Evolutionary conservation across 2,797 vertebrate genomes (phyloP), one percentile per base, ranked within the genome.

Genomic region (Myripristis jacobus): DNA sequence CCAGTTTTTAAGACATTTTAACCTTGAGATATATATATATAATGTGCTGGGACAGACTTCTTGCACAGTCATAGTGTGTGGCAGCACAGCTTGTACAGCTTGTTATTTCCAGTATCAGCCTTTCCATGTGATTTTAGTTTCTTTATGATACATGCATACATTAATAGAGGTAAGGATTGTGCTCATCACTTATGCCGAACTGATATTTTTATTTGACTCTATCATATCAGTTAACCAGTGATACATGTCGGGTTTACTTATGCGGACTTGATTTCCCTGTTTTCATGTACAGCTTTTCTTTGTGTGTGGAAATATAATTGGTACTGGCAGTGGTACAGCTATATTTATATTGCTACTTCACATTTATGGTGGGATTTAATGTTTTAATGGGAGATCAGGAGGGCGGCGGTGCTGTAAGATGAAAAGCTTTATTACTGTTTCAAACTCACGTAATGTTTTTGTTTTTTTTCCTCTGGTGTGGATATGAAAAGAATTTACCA

Each of bases 221-320:
- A 56, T 60, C 55, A 67, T 66, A 70, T 75, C 64, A 53, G 27
- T 29, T 29, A 29, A 29, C 27, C 27, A 29, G 19, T 36, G 10
- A 38, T 38, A 38, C 22, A 22, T 25, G 44, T 73, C 29, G 11
- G 38, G 36, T 70, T 76, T 25, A 41, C 27, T 43, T 24, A 11
- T 41, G n/a, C n/a, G 48, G 34, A 66, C 38, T 44, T 4, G 63
- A 38, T 58, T 44, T 73, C 66, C 61, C 52, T 44, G 59, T 83
- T 81, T 66, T 86, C 59, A 56, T 84, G 77, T 79, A 65, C 73
- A 85, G 75, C 77, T 82, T 73, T 65, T 74, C 56, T 77, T 67
- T 67, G 66, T 81, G 77, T 77, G 77, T 77, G 65, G 57, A 34
- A 67, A 10, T 66, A 66, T 36, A 41, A 66, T 70, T 31, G 60